Evolutionary conservation across 2,113 vertebrate species (phyloP).

Genomic region (Gallinago media): DNA sequence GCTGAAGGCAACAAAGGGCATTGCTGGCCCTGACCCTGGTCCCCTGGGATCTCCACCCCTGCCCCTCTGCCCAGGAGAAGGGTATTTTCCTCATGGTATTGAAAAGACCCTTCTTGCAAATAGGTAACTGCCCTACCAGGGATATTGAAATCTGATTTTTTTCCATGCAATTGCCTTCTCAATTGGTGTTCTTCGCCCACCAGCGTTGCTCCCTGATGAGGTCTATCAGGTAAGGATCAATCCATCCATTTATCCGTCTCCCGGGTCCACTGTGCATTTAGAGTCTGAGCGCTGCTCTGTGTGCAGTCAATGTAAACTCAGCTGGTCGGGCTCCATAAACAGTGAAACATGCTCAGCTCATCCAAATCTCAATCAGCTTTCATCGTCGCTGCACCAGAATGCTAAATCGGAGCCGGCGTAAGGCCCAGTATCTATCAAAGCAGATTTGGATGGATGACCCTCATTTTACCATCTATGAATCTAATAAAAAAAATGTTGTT

Average conservation of each 20-base stretch:
- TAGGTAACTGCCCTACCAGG: neutral
- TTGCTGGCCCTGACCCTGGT: neutral
- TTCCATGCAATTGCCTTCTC: neutral
- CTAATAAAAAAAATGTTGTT: slow-evolving; percentile 11
- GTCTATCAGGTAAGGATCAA: neutral
- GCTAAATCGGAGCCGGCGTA: fast-evolving
- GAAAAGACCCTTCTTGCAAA: neutral
- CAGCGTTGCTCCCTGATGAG: fast-evolving
- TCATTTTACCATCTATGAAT: neutral
- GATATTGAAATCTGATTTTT: neutral
- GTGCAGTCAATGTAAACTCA: neutral
- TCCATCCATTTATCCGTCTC: neutral
- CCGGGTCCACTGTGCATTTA: neutral
- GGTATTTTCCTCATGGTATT: neutral
- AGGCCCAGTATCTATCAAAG: neutral
- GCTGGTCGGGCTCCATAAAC: neutral
- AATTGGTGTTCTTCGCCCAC: fast-evolving
- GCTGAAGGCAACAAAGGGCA: neutral
- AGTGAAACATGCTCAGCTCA: neutral
- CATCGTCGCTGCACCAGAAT: neutral
- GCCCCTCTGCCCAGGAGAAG: neutral
- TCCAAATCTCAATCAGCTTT: neutral
- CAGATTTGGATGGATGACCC: slow-evolving; percentile 36
- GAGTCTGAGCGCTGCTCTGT: neutral
- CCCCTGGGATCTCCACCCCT: neutral